phyloP scores from a whole-genome alignment of 2,888 invertebrate species.

The Calliphora vomitoria region DNA sequence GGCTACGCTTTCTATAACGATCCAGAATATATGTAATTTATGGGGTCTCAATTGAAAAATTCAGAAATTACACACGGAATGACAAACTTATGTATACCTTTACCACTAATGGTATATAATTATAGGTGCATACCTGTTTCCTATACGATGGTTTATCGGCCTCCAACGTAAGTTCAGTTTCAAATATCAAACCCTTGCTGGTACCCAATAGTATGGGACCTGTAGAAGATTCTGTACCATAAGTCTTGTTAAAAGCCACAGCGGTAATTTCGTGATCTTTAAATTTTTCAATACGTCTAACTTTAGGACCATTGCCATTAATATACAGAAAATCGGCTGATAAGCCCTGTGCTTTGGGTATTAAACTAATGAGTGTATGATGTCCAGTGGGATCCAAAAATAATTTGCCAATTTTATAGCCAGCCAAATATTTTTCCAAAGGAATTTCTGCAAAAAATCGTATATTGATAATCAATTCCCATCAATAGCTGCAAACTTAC shows the following conservation, averaged over 20 bases:
- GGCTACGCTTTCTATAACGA: too few species aligned
- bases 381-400: constrained; percentile 93
- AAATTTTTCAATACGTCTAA: constrained; percentile 86
- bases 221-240: constrained; percentile 89
- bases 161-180: constrained; percentile 93
- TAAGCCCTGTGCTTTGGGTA: constrained; percentile 85
- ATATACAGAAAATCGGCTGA: constrained; percentile 92
- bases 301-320: constrained; percentile 90
- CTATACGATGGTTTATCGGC: constrained; percentile 94
- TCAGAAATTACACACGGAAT: too few species aligned
- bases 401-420: constrained; percentile 81
- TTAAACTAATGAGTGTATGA: constrained; percentile 91
- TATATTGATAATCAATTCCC: not conserved
- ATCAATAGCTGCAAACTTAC: constrained; percentile 84
- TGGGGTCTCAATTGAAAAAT: too few species aligned
- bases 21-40: too few species aligned
- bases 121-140: constrained; percentile 89
- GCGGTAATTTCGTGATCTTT: constrained; percentile 92
- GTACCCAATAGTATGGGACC: constrained; percentile 95
- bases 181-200: constrained; percentile 94
- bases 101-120: too few species aligned
- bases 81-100: too few species aligned
- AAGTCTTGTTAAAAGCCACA: constrained; percentile 94
- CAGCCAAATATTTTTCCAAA: constrained; percentile 82
- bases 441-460: constrained; percentile 78